phyloP scores from a whole-genome alignment of 2,888 invertebrate genomes.

The Rhagophthalmus giganteus region DNA sequence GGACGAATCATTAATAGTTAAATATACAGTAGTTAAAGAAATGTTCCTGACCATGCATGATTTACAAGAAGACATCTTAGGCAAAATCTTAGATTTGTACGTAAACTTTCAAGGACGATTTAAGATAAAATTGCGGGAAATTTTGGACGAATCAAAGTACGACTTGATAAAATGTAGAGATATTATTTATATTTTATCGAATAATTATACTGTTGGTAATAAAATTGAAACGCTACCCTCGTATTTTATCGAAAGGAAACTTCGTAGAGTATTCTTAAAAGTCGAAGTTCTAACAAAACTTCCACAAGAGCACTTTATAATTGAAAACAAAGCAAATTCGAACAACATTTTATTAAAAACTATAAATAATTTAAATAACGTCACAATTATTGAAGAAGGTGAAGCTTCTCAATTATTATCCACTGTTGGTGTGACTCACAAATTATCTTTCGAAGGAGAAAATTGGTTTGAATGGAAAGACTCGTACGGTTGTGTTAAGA shows the following conservation, averaged over 20 bases:
- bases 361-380: background rate
- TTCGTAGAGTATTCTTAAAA: too few species aligned
- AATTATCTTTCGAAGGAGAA: too few species aligned
- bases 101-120: background rate
- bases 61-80: background rate
- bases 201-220: slow-evolving; percentile 6
- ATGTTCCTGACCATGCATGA: background rate
- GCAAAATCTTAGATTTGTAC: background rate
- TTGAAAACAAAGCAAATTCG: too few species aligned
- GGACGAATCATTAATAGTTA: background rate
- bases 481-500: background rate
- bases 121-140: background rate
- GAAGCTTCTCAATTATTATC: background rate
- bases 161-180: slow-evolving; percentile 3
- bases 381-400: background rate
- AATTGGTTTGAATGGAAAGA: too few species aligned
- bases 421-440: too few species aligned
- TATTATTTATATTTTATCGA: slow-evolving; percentile 4
- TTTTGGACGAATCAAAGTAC: slow-evolving; percentile 1
- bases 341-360: background rate
- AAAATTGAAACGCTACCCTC: background rate
- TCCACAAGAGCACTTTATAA: too few species aligned
- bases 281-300: too few species aligned
- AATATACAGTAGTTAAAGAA: too few species aligned
- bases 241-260: slow-evolving; percentile 3